Evolutionary conservation across 2,113 vertebrate species (phyloP), one percentile per base, ranked within the genome.

Genomic region (Leucopsar rothschildi): DNA sequence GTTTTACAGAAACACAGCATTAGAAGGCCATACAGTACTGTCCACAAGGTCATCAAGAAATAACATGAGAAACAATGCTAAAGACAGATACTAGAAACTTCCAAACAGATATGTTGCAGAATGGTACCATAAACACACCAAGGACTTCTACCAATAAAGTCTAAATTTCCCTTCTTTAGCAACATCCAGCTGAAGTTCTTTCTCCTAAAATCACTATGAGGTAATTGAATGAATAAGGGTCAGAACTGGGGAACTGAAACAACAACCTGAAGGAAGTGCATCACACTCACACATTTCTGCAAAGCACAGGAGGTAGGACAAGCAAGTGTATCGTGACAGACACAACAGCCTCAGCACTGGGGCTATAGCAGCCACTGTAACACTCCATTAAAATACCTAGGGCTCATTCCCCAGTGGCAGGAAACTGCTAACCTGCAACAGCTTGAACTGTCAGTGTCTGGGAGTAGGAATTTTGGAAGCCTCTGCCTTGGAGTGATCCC

Each of bases 311-410:
- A 45, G 35, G 37, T 28, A 35, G 6, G 4, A 45, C 29, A 42
- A 59, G 39, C 2, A 1, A 28, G 16, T 19, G 24, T 16, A 5
- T n/a, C 0, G 0, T 40, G 70, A 29, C 57, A 82, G 53, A 57
- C 5, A 3, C 24, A 60, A 20, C 47, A 82, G 37, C 22, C 37
- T 66, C 81, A 49, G 69, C 50, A 39, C 6, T 1, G 0, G 15
- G 17, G 19, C 35, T 70, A 5, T 1, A 3, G 35, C 29, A 50
- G 35, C 33, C 63, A 17, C 59, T 53, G 50, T 12, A 40, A 45
- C 31, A 37, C 25, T 56, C 29, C 33, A 2, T 16, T 60, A 6
- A 25, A 60, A 23, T 12, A 64, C 6, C 18, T 35, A 53, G 76
- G 24, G 9, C 37, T 84, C 28, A 6, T 84, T 82, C n/a, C 65